Conservation (phyloP, 2,888 invertebrate species). For the Ectemnius cavifrons region DNA sequence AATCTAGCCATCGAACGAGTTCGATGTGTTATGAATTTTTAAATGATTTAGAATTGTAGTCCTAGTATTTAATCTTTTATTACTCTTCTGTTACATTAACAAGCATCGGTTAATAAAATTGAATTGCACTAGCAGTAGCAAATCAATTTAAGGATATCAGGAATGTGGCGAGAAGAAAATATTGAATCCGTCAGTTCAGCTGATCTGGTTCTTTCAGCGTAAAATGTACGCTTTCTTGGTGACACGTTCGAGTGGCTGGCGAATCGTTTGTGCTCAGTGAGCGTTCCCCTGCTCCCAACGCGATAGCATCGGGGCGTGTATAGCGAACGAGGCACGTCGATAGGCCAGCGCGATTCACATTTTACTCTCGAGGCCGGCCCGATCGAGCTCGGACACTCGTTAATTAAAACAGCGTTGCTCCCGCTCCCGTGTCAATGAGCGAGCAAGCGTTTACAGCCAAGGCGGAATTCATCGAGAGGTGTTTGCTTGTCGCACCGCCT, state of each 20-base stretch:
- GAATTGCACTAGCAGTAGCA: not conserved
- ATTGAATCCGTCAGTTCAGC: too few relatives aligned
- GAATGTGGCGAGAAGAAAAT: not conserved
- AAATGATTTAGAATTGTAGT: not conserved
- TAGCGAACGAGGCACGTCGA: not conserved
- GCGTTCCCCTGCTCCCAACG: too few relatives aligned
- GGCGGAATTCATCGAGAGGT: constrained; percentile 71
- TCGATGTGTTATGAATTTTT: not conserved
- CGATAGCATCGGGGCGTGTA: too few relatives aligned
- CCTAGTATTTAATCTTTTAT: not conserved
- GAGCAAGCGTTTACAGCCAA: constrained; percentile 62
- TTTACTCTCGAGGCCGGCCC: constrained; percentile 46
- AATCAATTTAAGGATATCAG: not conserved
- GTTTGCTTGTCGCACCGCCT: constrained; percentile 44
- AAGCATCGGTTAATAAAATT: too few relatives aligned
- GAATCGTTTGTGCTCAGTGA: too few relatives aligned
- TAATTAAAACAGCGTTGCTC: constrained; percentile 75
- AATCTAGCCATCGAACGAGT: too few relatives aligned
- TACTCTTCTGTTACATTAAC: too few relatives aligned
- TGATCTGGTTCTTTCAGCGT: too few relatives aligned
- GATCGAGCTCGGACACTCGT: constrained; percentile 52
- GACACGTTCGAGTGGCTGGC: too few relatives aligned
- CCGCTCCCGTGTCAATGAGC: constrained; percentile 69
- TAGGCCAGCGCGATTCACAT: constrained; percentile 14
- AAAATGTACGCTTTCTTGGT: too few relatives aligned